These are phyloP conservation scores for Megaceryle maxima DNA, from an alignment of 2,113 vertebrate genomes.

Conservation along the genomic window DNA sequence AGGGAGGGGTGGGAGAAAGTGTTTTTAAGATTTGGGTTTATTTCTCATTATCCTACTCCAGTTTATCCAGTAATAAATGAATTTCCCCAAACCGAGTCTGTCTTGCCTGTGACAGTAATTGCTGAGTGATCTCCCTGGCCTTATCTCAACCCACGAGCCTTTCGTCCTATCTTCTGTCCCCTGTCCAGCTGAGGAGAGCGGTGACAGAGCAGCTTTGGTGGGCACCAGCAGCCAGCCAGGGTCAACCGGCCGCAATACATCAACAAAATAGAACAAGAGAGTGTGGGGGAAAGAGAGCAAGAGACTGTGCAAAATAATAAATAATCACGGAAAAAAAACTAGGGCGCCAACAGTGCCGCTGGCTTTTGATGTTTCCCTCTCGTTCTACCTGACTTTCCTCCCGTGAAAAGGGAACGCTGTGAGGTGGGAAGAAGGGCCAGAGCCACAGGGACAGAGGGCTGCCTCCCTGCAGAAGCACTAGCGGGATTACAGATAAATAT, in stretches of 20 bases:
- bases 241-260: background rate
- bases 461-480: background rate
- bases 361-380: constrained; percentile 20
- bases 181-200: background rate
- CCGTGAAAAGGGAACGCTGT: background rate
- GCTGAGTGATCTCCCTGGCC: background rate
- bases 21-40: background rate
- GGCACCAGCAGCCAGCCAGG: background rate
- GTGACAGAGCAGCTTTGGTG: background rate
- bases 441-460: background rate
- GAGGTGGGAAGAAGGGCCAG: background rate
- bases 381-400: background rate
- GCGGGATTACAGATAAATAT: constrained; percentile 55
- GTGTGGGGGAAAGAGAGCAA: background rate
- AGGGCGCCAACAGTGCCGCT: background rate
- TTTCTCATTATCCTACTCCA: background rate
- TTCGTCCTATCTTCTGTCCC: background rate
- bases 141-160: fast-evolving
- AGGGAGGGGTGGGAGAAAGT: background rate
- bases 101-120: fast-evolving
- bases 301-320: constrained; percentile 4
- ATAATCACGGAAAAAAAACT: background rate
- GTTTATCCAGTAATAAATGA: background rate
- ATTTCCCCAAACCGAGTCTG: background rate
- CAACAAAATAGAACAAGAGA: background rate